These are phyloP conservation scores for Hypanus sabinus DNA, from an alignment of 2,113 vertebrate species.

Conservation along the genomic window DNA sequence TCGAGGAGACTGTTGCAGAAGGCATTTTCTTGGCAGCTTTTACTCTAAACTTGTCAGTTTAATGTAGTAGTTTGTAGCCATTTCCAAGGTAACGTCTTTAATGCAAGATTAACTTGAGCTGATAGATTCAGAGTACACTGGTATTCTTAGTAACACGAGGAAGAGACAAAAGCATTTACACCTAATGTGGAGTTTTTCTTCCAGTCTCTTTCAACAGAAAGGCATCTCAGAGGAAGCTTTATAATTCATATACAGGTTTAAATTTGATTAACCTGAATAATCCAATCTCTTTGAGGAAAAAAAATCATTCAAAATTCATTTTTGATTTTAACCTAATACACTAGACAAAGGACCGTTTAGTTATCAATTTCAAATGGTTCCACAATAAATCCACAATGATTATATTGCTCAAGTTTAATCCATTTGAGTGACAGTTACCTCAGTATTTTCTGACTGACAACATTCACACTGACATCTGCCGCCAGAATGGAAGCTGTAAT, in stretches of 20 bases:
- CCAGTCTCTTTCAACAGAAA: background rate
- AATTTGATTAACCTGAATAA: constrained; percentile 1
- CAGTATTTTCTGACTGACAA: background rate
- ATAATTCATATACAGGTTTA: background rate
- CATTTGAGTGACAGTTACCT: background rate
- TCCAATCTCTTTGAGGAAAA: background rate
- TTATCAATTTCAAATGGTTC: background rate
- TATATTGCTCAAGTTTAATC: background rate
- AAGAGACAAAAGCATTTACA: background rate
- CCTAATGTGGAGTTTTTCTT: background rate
- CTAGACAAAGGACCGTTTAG: background rate
- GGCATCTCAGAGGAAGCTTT: background rate
- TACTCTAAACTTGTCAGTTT: constrained; percentile 61
- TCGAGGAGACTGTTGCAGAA: constrained; percentile 40
- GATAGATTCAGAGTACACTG: background rate
- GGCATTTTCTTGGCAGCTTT: constrained; percentile 45
- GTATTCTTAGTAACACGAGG: background rate
- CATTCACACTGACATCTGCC: background rate
- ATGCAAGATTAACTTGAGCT: background rate
- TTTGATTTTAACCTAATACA: background rate
- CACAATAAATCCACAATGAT: background rate
- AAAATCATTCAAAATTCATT: background rate
- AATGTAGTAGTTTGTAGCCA: constrained; percentile 61
- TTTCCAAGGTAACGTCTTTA: constrained; percentile 47
- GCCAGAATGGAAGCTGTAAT: background rate